These are phyloP conservation scores for Molothrus aeneus DNA, from an alignment of 2,797 vertebrate genomes.

Conservation along the genomic window DNA sequence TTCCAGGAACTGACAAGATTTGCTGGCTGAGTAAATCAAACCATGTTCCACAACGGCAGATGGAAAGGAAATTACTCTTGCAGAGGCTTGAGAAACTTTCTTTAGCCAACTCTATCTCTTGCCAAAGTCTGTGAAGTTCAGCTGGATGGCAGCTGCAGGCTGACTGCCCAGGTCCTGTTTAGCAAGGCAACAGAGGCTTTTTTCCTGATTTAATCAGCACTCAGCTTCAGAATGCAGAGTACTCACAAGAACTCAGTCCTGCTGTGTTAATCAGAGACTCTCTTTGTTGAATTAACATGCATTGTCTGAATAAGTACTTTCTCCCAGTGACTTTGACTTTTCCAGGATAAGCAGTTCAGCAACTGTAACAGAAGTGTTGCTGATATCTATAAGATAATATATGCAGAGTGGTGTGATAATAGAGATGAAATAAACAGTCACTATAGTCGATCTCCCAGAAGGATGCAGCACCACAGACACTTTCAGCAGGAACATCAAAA, in stretches of 20 bases:
- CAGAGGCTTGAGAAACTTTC: not conserved
- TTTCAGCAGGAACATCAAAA: not conserved
- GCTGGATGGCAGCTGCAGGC: constrained; percentile 13
- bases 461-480: not conserved
- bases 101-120: not conserved
- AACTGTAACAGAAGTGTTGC: not conserved
- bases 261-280: constrained; percentile 64
- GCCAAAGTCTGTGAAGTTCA: constrained; percentile 10
- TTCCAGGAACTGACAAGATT: not conserved
- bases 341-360: not conserved
- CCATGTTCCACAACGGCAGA: not conserved
- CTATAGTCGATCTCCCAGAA: not conserved
- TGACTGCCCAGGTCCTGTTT: constrained; percentile 30
- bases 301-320: constrained; percentile 47
- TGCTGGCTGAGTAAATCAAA: constrained; percentile 8
- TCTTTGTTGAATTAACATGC: constrained; percentile 49
- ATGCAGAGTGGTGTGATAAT: not conserved
- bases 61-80: constrained; percentile 14
- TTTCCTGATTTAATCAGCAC: constrained; percentile 43
- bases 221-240: constrained; percentile 39
- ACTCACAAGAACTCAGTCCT: constrained; percentile 39
- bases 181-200: constrained; percentile 21
- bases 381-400: not conserved
- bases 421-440: not conserved
- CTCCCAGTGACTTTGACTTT: not conserved